Base-by-base conservation (phyloP, 2,797 vertebrate genomes). In the Poecilia picta region DNA sequence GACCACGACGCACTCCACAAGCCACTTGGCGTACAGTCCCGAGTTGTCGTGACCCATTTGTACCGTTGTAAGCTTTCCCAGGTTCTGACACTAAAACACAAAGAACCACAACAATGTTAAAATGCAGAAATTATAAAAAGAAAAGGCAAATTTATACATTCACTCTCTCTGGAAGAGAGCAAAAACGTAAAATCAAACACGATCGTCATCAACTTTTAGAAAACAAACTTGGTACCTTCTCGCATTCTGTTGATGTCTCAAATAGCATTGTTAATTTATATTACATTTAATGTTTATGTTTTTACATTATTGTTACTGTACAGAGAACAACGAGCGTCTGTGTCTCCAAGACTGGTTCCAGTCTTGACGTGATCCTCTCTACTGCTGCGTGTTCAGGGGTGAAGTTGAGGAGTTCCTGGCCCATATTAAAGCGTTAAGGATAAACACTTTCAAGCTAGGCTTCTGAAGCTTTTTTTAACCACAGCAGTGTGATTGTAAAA, bases 41-140 rank as follows among this genome's bases (percentile, higher is more conserved):
- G 98, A 96, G 95, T 99, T 99, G 92, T 99, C 98, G 28, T 99
- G 98, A 87, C 98, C 98, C 94, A 99, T 99, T 93, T 99, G 98
- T 81, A 98, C 97, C 6, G 98, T 99, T 83, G 98, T 99, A 91
- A 99, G 96, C 86, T 99, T 99, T 53, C 98, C 98, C 86, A 99
- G 94, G 90, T 99, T 99, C 96, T 99, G 98, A 89, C 97, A 99
- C 98, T 99, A 91, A 76, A 64, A 81, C 64, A 79, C 23, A 88
- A n/a, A 33, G 28, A 62, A 45, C 15, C 16, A 73, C 4, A 25
- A 33, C 47, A 43, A 79, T 4, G 2, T 79, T 43, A 86, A 78
- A 76, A 31, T 0, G 10, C 28, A 59, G 28, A 70, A 66, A 31
- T 1, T 13, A 66, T 71, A 64, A 12, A 28, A 28, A 62, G 28